A percentile compares a stretch with the other conserved stretches of the same genome.
These are phyloP conservation scores for Anastrepha obliqua DNA, from an alignment of 1,140 invertebrate species.

Conservation along the genomic window DNA sequence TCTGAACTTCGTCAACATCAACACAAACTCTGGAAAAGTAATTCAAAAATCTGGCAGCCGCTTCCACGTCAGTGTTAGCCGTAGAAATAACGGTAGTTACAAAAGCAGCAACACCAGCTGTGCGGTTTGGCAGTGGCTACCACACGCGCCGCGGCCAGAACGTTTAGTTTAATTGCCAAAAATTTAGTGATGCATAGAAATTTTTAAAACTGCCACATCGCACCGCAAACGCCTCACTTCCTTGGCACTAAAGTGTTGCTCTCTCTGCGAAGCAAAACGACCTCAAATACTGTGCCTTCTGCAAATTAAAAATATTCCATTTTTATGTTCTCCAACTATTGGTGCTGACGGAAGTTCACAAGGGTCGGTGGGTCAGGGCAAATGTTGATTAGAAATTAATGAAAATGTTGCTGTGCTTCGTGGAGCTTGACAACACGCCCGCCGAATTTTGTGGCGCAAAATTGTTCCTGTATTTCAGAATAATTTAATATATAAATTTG, in stretches of 20 bases:
- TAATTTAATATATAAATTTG: slow-evolving; percentile 12
- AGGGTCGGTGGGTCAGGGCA: not conserved
- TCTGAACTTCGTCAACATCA: slow-evolving; percentile 40
- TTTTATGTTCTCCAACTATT: too few species aligned
- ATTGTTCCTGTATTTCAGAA: not conserved
- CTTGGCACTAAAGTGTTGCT: not conserved
- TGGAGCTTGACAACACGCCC: slow-evolving; percentile 23
- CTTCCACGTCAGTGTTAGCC: not conserved
- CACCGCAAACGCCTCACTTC: not conserved
- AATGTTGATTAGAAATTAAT: slow-evolving; percentile 47
- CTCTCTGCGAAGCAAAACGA: not conserved
- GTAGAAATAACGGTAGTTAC: not conserved
- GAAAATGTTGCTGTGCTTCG: slow-evolving; percentile 26
- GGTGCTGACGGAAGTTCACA: not conserved
- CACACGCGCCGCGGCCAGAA: slow-evolving; percentile 7
- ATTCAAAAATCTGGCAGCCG: slow-evolving; percentile 28
- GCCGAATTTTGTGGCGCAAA: not conserved
- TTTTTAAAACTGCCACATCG: slow-evolving; percentile 15
- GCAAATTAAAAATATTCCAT: too few species aligned
- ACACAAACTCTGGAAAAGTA: slow-evolving; percentile 31
- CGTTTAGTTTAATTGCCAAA: slow-evolving; percentile 52
- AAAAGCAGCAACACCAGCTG: not conserved
- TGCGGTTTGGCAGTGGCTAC: slow-evolving; percentile 46
- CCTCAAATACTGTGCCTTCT: not conserved
- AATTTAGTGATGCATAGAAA: slow-evolving; percentile 42